Percentiles rank a stretch among this genome's conserved stretches.
phyloP scores from a whole-genome alignment of 2,888 invertebrate species.

The Alloplasta piceator region DNA sequence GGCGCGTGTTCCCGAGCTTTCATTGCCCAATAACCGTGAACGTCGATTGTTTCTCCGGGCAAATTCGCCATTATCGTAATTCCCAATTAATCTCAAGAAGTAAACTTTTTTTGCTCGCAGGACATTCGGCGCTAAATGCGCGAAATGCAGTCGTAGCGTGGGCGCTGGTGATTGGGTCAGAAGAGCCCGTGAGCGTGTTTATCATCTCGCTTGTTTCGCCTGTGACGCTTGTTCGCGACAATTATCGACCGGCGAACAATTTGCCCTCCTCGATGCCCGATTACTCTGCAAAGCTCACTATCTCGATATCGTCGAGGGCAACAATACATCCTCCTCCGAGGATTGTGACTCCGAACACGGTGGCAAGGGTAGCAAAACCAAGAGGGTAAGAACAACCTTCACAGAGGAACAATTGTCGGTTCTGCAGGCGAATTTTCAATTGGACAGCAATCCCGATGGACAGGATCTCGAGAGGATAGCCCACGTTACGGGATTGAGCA shows the following conservation, averaged over 20 bases:
- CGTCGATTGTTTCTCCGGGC: no score
- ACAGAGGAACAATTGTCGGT: slow-evolving; percentile 99
- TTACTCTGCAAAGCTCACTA: slow-evolving; percentile 99
- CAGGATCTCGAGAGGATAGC: slow-evolving; percentile 99
- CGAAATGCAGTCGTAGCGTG: slow-evolving; percentile 96
- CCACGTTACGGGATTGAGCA: slow-evolving; percentile 97
- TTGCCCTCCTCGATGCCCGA: slow-evolving; percentile 95
- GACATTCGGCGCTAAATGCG: slow-evolving; percentile 98
- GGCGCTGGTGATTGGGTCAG: slow-evolving; percentile 99
- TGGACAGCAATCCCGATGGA: slow-evolving; percentile 99
- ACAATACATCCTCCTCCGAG: slow-evolving; percentile 93
- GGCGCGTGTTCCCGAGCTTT: no score
- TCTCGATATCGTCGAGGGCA: slow-evolving; percentile 95
- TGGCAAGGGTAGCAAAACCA: slow-evolving; percentile 97
- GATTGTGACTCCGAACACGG: slow-evolving; percentile 94
- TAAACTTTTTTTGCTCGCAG: slow-evolving; percentile 85
- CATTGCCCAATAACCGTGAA: no score
- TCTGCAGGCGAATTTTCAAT: slow-evolving; percentile 98
- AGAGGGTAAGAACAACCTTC: slow-evolving; percentile 98
- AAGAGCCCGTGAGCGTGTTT: slow-evolving; percentile 96
- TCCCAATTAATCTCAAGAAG: background rate
- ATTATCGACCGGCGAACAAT: slow-evolving; percentile 97
- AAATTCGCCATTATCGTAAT: background rate
- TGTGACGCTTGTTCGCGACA: slow-evolving; percentile 98
- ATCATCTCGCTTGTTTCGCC: slow-evolving; percentile 99